These are phyloP conservation scores for Pseudanteris insignis DNA, from an alignment of 2,888 invertebrate genomes.

Conservation along the genomic window DNA sequence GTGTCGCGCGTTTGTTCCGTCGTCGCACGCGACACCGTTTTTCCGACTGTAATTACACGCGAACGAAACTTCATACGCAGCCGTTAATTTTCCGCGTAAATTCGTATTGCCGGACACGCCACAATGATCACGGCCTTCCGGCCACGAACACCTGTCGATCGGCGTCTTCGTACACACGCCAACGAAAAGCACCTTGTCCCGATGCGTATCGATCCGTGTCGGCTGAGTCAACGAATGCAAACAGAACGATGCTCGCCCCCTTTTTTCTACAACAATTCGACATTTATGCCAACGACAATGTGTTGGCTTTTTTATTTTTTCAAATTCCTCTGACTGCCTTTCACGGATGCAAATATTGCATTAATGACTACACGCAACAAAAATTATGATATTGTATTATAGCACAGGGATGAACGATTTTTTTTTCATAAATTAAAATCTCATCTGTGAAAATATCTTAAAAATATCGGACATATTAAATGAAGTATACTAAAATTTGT, in stretches of 20 bases:
- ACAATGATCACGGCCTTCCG: constrained; percentile 48
- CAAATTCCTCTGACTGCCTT: no score
- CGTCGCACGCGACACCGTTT: no score
- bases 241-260: constrained; percentile 12
- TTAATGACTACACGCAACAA: no score
- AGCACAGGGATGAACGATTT: no score
- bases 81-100: constrained; percentile 45
- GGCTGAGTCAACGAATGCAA: constrained; percentile 46
- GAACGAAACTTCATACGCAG: constrained; percentile 37
- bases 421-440: no score
- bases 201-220: constrained; percentile 53
- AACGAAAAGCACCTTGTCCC: constrained; percentile 45
- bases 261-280: no score
- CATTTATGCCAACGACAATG: background rate
- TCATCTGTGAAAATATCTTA: no score
- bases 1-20: background rate
- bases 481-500: no score
- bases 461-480: no score
- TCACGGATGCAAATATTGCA: no score
- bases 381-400: no score
- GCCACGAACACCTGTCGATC: constrained; percentile 52
- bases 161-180: constrained; percentile 45
- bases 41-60: constrained; percentile 24
- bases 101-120: constrained; percentile 41
- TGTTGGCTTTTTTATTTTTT: background rate